Percentiles rank a stretch among this genome's conserved stretches.
phyloP scores from a whole-genome alignment of 2,113 vertebrate species.

The Quiscalus mexicanus region DNA sequence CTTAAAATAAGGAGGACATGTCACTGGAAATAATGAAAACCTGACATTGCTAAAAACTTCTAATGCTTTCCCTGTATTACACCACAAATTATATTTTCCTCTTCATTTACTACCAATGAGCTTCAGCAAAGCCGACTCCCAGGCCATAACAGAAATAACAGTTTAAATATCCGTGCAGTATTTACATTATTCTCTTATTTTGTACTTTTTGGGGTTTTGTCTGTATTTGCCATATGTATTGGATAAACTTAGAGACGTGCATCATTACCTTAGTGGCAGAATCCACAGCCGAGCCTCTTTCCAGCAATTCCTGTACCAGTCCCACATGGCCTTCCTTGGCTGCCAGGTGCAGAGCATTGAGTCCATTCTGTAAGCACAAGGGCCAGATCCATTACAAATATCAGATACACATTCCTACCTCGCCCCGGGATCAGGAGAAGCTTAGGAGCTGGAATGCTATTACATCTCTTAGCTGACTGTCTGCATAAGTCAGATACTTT shows the following conservation, averaged over 20 bases:
- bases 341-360: conserved; percentile 95
- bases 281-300: conserved; percentile 89
- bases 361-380: conserved; percentile 89
- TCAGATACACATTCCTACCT: not conserved
- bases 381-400: conserved; percentile 2
- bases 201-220: not conserved
- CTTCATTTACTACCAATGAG: not conserved
- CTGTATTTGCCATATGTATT: accelerated
- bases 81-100: not conserved
- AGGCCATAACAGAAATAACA: not conserved
- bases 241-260: not conserved
- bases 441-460: not conserved
- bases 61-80: not conserved
- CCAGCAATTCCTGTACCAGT: conserved; percentile 94
- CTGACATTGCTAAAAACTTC: not conserved
- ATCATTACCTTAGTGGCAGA: conserved; percentile 91
- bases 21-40: not conserved
- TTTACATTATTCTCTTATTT: not conserved
- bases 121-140: not conserved
- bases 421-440: not conserved
- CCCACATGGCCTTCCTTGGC: conserved; percentile 97
- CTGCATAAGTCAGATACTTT: not conserved
- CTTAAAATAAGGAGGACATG: not conserved
- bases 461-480: not conserved
- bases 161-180: not conserved